Conservation (phyloP, 2,888 invertebrate genomes). For the Tillus elongatus region DNA sequence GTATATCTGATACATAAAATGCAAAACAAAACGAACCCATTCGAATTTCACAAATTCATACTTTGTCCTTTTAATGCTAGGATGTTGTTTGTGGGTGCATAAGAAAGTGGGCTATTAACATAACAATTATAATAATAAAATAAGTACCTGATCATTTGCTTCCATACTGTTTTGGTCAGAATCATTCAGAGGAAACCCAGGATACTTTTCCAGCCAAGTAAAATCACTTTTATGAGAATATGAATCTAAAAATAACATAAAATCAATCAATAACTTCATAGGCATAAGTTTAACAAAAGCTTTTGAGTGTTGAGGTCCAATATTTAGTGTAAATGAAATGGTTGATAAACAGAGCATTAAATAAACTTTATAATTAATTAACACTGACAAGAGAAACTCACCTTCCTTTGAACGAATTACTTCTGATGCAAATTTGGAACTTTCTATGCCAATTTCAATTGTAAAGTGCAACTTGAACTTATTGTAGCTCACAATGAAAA, state of each 20-base stretch:
- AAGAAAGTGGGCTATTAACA: too few relatives aligned
- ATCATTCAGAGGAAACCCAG: conserved; percentile 35
- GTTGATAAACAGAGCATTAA: background rate
- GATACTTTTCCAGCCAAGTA: conserved; percentile 54
- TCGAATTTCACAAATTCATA: too few relatives aligned
- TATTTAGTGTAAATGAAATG: background rate
- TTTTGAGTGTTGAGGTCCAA: too few relatives aligned
- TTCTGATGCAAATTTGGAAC: conserved; percentile 65
- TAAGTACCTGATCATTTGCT: conserved; percentile 29
- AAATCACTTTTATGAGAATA: conserved; percentile 38
- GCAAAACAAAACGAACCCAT: too few relatives aligned
- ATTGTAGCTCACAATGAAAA: conserved; percentile 46
- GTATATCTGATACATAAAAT: too few relatives aligned
- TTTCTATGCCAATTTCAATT: conserved; percentile 50
- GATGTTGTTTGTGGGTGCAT: too few relatives aligned
- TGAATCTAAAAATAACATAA: conserved; percentile 29
- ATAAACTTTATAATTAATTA: too few relatives aligned
- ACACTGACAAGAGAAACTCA: too few relatives aligned
- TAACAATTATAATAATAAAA: conserved; percentile 11
- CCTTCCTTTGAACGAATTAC: conserved; percentile 65
- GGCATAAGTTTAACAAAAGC: too few relatives aligned
- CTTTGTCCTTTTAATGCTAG: too few relatives aligned
- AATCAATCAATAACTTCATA: too few relatives aligned
- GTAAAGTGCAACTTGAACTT: conserved; percentile 46
- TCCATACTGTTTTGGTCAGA: conserved; percentile 30